Evolutionary conservation across 2,113 vertebrate species (phyloP).

Genomic region (Gallinago media): DNA sequence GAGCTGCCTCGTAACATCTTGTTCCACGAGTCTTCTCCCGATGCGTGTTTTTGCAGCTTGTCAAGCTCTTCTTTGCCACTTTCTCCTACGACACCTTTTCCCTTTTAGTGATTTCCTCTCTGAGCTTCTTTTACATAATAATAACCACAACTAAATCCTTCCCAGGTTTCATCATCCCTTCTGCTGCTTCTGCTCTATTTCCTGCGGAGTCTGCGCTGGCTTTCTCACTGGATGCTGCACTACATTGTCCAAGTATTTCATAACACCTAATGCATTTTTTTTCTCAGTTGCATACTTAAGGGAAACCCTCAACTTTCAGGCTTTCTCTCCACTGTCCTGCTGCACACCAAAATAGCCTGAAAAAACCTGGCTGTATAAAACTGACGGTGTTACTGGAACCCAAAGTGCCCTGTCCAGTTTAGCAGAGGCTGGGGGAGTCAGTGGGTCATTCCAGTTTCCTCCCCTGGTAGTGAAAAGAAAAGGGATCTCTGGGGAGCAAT

Average conservation of each 20-base stretch:
- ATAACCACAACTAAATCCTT: neutral
- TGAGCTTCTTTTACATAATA: neutral
- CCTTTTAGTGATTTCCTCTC: neutral
- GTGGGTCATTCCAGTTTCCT: neutral
- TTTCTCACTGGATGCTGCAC: neutral
- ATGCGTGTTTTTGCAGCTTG: neutral
- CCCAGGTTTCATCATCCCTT: neutral
- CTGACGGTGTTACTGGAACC: neutral
- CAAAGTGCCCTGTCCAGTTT: neutral
- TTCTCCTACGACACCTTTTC: neutral
- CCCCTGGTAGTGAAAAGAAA: neutral
- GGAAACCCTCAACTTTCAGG: neutral
- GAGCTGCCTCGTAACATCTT: neutral
- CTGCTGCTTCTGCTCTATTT: neutral
- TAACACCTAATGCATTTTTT: neutral
- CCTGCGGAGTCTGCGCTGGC: neutral
- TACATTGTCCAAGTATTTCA: neutral
- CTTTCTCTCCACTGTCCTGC: neutral
- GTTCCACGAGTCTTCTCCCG: neutral
- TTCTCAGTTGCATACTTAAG: neutral
- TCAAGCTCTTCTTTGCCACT: neutral
- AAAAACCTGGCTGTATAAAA: neutral
- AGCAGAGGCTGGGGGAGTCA: neutral
- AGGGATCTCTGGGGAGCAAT: neutral
- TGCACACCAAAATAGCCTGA: neutral